Evolutionary conservation across 2,888 invertebrate species (phyloP).

Genomic region (Parnassius glacialis): DNA sequence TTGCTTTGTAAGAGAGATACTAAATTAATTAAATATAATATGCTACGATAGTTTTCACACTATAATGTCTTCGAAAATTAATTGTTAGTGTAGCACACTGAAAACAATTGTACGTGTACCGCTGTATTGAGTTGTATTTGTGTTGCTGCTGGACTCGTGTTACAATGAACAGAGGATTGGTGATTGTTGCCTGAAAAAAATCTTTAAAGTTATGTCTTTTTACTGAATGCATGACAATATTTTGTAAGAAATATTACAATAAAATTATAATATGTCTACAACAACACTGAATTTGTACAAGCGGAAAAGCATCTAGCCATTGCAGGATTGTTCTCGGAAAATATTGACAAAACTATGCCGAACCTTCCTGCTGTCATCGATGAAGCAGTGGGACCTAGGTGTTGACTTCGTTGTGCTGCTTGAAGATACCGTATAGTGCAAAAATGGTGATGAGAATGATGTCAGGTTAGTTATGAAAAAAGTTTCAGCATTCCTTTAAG

Average conservation of each 20-base stretch:
- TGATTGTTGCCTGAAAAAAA: slow-evolving; percentile 69
- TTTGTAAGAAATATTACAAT: not conserved
- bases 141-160: slow-evolving; percentile 49
- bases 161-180: slow-evolving; percentile 54
- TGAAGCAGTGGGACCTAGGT: slow-evolving; percentile 67
- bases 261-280: slow-evolving; percentile 32
- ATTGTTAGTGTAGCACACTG: slow-evolving; percentile 47
- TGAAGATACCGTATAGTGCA: slow-evolving; percentile 48
- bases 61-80: slow-evolving; percentile 12
- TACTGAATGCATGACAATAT: no score
- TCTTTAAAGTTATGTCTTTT: not conserved
- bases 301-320: slow-evolving; percentile 54
- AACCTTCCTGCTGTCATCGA: slow-evolving; percentile 65
- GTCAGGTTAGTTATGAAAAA: slow-evolving; percentile 57
- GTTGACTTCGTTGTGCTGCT: slow-evolving; percentile 66
- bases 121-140: slow-evolving; percentile 58
- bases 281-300: slow-evolving; percentile 42
- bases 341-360: slow-evolving; percentile 52
- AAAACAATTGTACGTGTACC: slow-evolving; percentile 53
- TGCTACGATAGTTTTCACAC: slow-evolving; percentile 12
- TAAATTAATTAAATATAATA: no score
- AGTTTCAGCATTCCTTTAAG: slow-evolving; percentile 70
- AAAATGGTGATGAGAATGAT: slow-evolving; percentile 51
- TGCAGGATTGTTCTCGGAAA: slow-evolving; percentile 46
- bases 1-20: no score